Evolutionary conservation across 2,113 vertebrate genomes (phyloP), one percentile per base, ranked within the genome.

Genomic region (Trematomus loennbergii): DNA sequence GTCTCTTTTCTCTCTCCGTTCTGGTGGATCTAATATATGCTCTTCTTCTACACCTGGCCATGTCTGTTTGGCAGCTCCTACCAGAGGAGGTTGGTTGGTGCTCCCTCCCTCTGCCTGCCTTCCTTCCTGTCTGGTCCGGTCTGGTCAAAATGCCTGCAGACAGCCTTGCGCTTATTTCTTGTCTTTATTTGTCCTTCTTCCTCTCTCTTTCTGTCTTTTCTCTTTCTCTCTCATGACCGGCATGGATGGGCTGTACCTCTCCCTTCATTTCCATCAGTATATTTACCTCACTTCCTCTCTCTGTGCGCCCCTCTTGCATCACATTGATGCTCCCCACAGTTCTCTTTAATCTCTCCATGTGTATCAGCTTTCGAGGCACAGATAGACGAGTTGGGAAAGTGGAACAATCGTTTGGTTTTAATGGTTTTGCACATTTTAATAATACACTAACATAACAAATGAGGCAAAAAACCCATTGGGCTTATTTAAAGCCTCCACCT

Each of bases 1-100:
- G 67, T 91, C 76, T 91, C 74, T 86, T 91, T 87, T 91, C 72
- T 87, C 85, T 94, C 89, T 91, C 82, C 93, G 78, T 89, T 93
- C 89, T 94, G 90, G 87, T 94, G 94, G 89, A 93, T 91, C 91
- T 91, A 87, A 90, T 93, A 83, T 92, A 81, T 91, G 72, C 88
- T 92, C 90, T 90, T 87, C 90, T 91, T 92, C 91, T 85, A 73
- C 90, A 91, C 89, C 92, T 83, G 94, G 89, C 93, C 92, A 88
- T 91, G 82, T 93, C 89, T 94, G 88, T 91, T 91, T 94, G 90
- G 93, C 93, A 95, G 95, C 87, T 95, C 93, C 93, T 94, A 91
- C 95, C 91, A 93, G 94, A 94, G 94, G 95, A 95, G 95, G 95
- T 95, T 94, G 94, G 95, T 95, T 92, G 91, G 94, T 92, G 83